Evolutionary conservation across 2,797 vertebrate genomes (phyloP), one percentile per base, ranked within the genome.

Genomic region (Zalophus californianus): DNA sequence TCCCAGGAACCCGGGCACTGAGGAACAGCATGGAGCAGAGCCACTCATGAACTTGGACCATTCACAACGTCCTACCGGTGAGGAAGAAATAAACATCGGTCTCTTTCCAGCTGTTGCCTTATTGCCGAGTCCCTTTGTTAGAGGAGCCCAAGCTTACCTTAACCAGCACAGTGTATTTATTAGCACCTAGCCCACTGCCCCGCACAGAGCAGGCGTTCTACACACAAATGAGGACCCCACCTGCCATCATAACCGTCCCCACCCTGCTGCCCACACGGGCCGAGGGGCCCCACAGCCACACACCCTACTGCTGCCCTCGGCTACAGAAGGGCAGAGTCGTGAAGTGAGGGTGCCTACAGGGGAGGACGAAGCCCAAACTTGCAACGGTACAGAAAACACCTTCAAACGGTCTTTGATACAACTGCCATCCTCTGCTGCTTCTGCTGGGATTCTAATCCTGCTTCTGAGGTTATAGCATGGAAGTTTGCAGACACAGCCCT

Each of bases 161-260:
- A 52, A 8, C 66, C 58, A 32, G 8, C 25, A 50, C 29, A 38
- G 12, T 3, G 9, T 5, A 12, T 29, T 32, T 64, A 3, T 20
- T 1, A 14, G 13, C 60, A 41, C 54, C 15, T 29, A n/a, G 58
- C 38, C 32, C 12, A 13, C 75, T 5, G 29, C n/a, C 25, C 21
- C 18, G 44, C 20, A 78, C n/a, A 18, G 38, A 56, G 64, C 2
- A 35, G n/a, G 27, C 32, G 9, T 38, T 48, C 56, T 32, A 11
- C 4, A 60, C 50, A 27, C 35, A 58, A 50, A 50, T 16, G 9
- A 77, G 13, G 75, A 50, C 10, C 18, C 5, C 18, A 16, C 56
- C 2, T 8, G 50, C 44, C 13, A 7, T 5, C 10, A 1, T 20
- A 64, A 20, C 38, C 1, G 38, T 25, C 8, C 27, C 1, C 25